Base-by-base conservation (phyloP, 1,140 invertebrate species). In the Sipha flava region DNA sequence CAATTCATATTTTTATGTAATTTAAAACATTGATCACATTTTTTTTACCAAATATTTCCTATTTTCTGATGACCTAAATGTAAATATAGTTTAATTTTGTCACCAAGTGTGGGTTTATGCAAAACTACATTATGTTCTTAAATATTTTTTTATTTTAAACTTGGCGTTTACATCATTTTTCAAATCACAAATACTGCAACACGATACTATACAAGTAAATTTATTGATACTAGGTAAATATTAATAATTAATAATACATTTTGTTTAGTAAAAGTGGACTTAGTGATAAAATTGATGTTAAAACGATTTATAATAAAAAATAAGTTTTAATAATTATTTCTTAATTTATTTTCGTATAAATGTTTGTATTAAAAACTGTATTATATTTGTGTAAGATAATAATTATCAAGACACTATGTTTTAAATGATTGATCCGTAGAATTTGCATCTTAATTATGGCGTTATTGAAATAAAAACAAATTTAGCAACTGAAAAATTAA, bases 81-180 rank as follows among this genome's bases (percentile, higher is more conserved):
- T 5, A 21, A 75, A 34, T 21, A 31, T n/a, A 72, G 52, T 54
- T 77, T 77, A 77, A 77, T 77, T 77, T 77, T 40, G 73, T 59
- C 73, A 37, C 52, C 40, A 59, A 26, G 52, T 52, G 73, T 77
- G 73, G 73, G 73, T 21, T 77, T 26, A 16, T 43, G 52, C 52
- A 40, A 43, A 75, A 59, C 16, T 54, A 29, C 9, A 59, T 6
- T 43, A 77, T 43, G 66, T 70, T 66, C n/a, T 14, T 72, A 21
- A 52, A 31, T 49, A 54, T 0, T 26, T 77, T 52, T 77, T 59
- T 59, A 77, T 77, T 77, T 77, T 59, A 77, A 23, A 77, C 43
- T 43, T 77, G 37, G 52, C 73, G 52, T 57, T 77, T 52, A 77
- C 23, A 43, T 23, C 21, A 47, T 23, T 40, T 47, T 31, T 47